A percentile compares a stretch with the other conserved stretches of the same genome.
Conservation (phyloP, 2,113 vertebrate genomes). For the Astur gentilis region DNA sequence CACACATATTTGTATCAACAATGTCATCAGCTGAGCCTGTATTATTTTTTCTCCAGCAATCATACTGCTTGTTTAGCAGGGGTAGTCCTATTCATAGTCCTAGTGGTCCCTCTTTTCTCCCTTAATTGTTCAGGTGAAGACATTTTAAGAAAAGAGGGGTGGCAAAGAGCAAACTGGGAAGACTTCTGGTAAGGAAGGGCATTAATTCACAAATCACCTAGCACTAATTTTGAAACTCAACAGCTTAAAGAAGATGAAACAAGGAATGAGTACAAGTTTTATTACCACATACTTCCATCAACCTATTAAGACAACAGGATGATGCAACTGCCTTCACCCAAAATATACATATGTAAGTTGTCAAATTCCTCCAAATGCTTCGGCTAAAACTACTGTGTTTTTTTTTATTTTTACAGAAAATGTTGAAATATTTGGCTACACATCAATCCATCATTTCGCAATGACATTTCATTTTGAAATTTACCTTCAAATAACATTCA, state of each 20-base stretch:
- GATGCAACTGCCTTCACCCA: not conserved
- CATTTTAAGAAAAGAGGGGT: not conserved
- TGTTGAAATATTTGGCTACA: not conserved
- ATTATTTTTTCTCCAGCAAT: not conserved
- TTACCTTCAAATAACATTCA: not conserved
- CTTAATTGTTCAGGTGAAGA: not conserved
- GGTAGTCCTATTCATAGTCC: not conserved
- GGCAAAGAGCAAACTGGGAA: not conserved
- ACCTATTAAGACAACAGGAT: not conserved
- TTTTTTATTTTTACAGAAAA: not conserved
- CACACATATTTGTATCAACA: slow-evolving; percentile 26
- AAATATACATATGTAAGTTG: not conserved
- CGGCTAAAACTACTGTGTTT: not conserved
- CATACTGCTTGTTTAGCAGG: slow-evolving; percentile 10
- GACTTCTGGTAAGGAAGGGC: not conserved
- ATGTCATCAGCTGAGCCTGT: not conserved
- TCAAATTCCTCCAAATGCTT: not conserved
- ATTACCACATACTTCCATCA: not conserved
- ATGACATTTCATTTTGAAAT: not conserved
- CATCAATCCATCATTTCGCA: not conserved
- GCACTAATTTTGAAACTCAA: not conserved
- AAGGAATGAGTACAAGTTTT: not conserved
- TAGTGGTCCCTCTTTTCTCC: not conserved
- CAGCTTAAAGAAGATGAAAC: not conserved
- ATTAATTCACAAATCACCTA: not conserved